These are phyloP conservation scores for Neoaliturus tenellus DNA, from an alignment of 2,888 invertebrate genomes.

Conservation along the genomic window DNA sequence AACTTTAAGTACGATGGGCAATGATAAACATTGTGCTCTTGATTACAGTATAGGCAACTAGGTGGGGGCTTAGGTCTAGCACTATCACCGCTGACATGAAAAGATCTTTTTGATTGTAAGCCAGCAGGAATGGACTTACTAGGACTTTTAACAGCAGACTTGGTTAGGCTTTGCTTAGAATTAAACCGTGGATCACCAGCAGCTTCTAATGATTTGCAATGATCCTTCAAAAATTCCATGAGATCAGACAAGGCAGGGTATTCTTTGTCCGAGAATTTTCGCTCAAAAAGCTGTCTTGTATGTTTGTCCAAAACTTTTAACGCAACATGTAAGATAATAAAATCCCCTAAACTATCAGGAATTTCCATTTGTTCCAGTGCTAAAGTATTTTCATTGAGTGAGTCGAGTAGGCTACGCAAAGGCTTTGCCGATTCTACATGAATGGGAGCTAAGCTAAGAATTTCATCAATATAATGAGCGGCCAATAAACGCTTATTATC, in stretches of 20 bases:
- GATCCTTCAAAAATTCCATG: background rate
- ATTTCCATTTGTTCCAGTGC: background rate
- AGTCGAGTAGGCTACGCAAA: background rate
- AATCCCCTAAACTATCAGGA: background rate
- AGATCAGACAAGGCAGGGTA: background rate
- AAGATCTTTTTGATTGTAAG: background rate
- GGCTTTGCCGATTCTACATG: background rate
- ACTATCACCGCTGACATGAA: background rate
- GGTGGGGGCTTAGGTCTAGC: background rate
- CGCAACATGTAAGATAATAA: background rate
- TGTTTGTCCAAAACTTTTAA: background rate
- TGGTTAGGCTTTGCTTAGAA: background rate
- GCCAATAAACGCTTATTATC: background rate
- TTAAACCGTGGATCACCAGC: background rate
- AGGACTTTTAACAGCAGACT: background rate
- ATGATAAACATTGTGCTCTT: background rate
- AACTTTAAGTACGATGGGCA: background rate
- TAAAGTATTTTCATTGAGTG: background rate
- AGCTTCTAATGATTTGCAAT: constrained; percentile 4
- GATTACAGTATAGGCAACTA: background rate
- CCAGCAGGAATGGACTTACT: background rate
- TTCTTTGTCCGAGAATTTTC: background rate
- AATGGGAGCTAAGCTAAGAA: background rate
- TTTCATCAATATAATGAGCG: background rate
- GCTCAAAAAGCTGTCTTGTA: background rate